phyloP scores from a whole-genome alignment of 1,140 invertebrate genomes.

The Drosophila carrolli region DNA sequence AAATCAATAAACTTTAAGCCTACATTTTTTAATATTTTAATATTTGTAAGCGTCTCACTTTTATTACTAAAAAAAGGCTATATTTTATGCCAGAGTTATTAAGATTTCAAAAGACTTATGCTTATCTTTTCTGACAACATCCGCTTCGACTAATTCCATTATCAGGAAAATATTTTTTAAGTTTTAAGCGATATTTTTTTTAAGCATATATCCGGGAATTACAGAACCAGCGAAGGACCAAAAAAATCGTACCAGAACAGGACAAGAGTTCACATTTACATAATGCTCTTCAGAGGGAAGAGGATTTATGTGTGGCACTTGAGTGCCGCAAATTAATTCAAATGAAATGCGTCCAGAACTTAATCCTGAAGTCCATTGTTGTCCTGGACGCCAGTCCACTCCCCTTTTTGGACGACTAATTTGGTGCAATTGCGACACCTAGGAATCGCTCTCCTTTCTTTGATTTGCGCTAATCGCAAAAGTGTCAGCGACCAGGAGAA shows the following conservation, averaged over 20 bases:
- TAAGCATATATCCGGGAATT: background rate
- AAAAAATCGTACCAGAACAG: conserved; percentile 28
- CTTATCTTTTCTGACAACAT: too few relatives aligned
- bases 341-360: conserved; percentile 67
- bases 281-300: conserved; percentile 37
- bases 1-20: too few relatives aligned
- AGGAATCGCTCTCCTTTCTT: conserved; percentile 43
- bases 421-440: conserved; percentile 72
- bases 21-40: too few relatives aligned
- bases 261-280: conserved; percentile 56
- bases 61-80: too few relatives aligned
- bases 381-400: conserved; percentile 8
- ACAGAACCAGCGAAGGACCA: conserved; percentile 8
- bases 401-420: conserved; percentile 38
- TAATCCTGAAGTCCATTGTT: conserved; percentile 57
- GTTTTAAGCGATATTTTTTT: background rate
- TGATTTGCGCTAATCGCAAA: conserved; percentile 73
- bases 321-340: conserved; percentile 81
- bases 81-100: too few relatives aligned
- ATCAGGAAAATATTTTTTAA: background rate
- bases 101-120: too few relatives aligned
- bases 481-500: conserved; percentile 62
- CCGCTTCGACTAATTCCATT: too few relatives aligned
- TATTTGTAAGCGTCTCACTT: too few relatives aligned
- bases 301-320: conserved; percentile 81